A percentile compares a stretch with the other conserved stretches of the same genome.
phyloP scores from a whole-genome alignment of 2,797 vertebrate genomes.

The Xiphophorus birchmanni region DNA sequence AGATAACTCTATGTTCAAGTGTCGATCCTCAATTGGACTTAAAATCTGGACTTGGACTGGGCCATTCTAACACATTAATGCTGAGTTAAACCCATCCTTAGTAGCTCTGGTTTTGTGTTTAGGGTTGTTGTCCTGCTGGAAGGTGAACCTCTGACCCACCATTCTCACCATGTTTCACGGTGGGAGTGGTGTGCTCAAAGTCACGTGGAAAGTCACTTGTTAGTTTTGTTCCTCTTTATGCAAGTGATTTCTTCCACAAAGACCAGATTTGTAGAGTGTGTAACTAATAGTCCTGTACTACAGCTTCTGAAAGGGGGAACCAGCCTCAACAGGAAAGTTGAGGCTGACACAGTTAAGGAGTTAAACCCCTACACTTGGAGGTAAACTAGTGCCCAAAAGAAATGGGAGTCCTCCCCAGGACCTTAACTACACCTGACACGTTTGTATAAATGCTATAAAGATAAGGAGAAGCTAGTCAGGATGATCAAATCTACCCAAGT shows the following conservation, averaged over 20 bases:
- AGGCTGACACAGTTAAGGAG: no score
- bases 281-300: not conserved
- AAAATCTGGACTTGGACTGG: not conserved
- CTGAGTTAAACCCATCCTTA: not conserved
- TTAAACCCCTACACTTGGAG: not conserved
- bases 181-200: not conserved
- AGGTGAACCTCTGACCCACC: not conserved
- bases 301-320: not conserved
- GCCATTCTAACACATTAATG: not conserved
- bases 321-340: not conserved
- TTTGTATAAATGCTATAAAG: not conserved
- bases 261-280: not conserved
- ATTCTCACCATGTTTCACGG: not conserved
- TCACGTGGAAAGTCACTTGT: not conserved
- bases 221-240: not conserved
- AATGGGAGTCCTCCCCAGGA: not conserved
- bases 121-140: not conserved
- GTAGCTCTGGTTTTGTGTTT: not conserved
- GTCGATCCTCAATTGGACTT: not conserved
- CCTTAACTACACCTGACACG: not conserved
- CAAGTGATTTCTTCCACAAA: not conserved
- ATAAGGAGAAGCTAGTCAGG: not conserved
- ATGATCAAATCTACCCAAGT: not conserved
- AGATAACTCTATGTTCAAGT: not conserved
- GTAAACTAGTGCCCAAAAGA: not conserved